Evolutionary conservation across 2,888 invertebrate genomes (phyloP).

Genomic region (Schrankia costaestrigalis): DNA sequence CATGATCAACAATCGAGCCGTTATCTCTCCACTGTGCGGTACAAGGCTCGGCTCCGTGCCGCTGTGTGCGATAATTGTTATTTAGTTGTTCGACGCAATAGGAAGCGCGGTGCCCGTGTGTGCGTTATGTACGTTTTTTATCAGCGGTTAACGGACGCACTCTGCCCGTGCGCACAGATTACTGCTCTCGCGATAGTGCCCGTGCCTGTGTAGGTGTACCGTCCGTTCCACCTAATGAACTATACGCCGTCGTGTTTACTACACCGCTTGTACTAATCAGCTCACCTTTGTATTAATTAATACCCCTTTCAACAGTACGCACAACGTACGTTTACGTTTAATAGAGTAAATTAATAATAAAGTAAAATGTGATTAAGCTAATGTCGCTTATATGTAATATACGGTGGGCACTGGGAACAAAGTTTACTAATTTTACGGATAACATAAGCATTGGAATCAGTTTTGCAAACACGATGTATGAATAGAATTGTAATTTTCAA

Average conservation of each 20-base stretch:
- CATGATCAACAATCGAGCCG: constrained; percentile 47
- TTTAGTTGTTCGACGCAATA: constrained; percentile 52
- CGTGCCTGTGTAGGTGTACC: constrained; percentile 65
- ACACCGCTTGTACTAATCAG: constrained; percentile 8
- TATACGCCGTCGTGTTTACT: constrained; percentile 19
- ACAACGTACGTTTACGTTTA: too few relatives aligned
- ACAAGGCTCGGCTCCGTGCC: constrained; percentile 3
- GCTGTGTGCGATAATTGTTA: constrained; percentile 52
- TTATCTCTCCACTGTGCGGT: constrained; percentile 41
- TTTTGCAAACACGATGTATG: too few relatives aligned
- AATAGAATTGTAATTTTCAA: too few relatives aligned
- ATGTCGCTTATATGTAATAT: too few relatives aligned
- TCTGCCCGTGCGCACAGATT: constrained; percentile 58
- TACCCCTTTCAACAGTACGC: too few relatives aligned
- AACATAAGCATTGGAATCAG: too few relatives aligned
- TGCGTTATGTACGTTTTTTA: constrained; percentile 56
- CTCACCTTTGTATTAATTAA: not conserved
- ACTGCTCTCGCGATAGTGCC: constrained; percentile 38
- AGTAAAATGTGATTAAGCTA: too few relatives aligned
- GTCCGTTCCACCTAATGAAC: constrained; percentile 56
- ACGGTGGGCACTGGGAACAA: too few relatives aligned
- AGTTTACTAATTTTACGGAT: too few relatives aligned
- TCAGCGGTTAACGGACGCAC: constrained; percentile 68
- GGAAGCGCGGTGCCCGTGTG: constrained; percentile 47
- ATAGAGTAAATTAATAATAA: too few relatives aligned